A percentile compares a stretch with the other conserved stretches of the same genome.
Conservation (phyloP, 1,140 invertebrate species). For the Dreissena polymorpha region DNA sequence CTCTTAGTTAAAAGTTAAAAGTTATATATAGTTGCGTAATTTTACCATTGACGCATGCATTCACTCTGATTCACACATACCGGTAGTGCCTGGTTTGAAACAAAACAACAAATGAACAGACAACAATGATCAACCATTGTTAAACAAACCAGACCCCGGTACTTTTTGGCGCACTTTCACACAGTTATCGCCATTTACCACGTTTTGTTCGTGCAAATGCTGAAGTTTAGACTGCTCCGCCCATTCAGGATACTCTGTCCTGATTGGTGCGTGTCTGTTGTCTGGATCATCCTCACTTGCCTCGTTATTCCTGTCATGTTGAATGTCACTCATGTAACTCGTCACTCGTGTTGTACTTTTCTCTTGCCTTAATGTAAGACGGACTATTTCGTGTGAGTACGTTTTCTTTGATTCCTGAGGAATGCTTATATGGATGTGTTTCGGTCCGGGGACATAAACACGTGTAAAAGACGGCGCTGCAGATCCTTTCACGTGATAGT, state of each 20-base stretch:
- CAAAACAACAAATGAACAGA: too few relatives aligned
- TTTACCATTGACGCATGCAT: too few relatives aligned
- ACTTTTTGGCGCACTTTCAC: too few relatives aligned
- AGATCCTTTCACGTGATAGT: neutral
- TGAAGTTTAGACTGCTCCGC: too few relatives aligned
- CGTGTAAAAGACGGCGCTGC: slow-evolving; percentile 17
- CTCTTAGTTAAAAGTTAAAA: too few relatives aligned
- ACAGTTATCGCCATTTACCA: too few relatives aligned
- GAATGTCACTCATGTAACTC: slow-evolving; percentile 64
- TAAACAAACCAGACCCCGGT: too few relatives aligned
- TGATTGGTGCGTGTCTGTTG: neutral
- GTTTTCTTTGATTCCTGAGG: slow-evolving; percentile 51
- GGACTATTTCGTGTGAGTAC: slow-evolving; percentile 58
- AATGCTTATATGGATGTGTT: slow-evolving; percentile 54
- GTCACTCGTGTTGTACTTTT: slow-evolving; percentile 56
- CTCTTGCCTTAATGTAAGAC: slow-evolving; percentile 59
- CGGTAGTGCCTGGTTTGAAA: too few relatives aligned
- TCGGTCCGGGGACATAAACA: slow-evolving; percentile 21
- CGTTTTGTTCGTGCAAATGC: too few relatives aligned
- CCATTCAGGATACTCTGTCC: neutral
- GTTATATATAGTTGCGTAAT: too few relatives aligned
- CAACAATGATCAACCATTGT: too few relatives aligned
- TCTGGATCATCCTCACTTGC: neutral
- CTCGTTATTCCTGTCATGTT: slow-evolving; percentile 26
- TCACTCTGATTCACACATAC: too few relatives aligned